phyloP scores from a whole-genome alignment of 2,888 invertebrate species.

The Aspidiotus rigidus region DNA sequence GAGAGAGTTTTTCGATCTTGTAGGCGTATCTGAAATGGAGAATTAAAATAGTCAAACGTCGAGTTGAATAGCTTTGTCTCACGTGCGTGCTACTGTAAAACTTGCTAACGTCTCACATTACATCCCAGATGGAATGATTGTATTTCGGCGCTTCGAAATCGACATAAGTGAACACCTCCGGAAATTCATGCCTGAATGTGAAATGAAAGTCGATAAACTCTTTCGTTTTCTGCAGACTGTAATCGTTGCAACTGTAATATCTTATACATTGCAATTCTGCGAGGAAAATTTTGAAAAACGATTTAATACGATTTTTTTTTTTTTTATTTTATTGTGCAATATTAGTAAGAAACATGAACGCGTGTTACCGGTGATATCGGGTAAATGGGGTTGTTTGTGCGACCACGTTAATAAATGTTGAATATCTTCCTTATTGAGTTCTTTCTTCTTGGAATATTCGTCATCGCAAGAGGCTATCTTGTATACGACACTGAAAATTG shows the following conservation, averaged over 20 bases:
- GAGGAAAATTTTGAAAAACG: neutral
- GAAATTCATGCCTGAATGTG: slow-evolving; percentile 35
- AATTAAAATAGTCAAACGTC: too few relatives aligned
- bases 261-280: neutral
- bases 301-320: too few relatives aligned
- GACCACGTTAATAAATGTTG: neutral
- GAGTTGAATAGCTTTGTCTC: neutral
- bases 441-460: neutral
- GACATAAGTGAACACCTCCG: slow-evolving; percentile 36
- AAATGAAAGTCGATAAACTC: slow-evolving; percentile 36
- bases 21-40: neutral
- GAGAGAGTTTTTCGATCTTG: slow-evolving; percentile 17
- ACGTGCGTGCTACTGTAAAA: neutral
- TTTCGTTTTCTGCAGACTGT: slow-evolving; percentile 36
- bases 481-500: neutral
- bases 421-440: neutral
- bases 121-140: slow-evolving; percentile 31
- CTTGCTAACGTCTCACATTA: slow-evolving; percentile 26
- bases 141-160: slow-evolving; percentile 18
- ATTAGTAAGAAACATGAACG: too few relatives aligned
- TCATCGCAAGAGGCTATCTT: neutral
- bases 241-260: slow-evolving; percentile 31
- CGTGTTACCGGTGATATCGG: neutral
- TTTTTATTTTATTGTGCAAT: too few relatives aligned
- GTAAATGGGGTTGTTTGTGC: neutral